A percentile compares a stretch with the other conserved stretches of the same genome.
Conservation (phyloP, 2,888 invertebrate species). For the Dorcus hopei region DNA sequence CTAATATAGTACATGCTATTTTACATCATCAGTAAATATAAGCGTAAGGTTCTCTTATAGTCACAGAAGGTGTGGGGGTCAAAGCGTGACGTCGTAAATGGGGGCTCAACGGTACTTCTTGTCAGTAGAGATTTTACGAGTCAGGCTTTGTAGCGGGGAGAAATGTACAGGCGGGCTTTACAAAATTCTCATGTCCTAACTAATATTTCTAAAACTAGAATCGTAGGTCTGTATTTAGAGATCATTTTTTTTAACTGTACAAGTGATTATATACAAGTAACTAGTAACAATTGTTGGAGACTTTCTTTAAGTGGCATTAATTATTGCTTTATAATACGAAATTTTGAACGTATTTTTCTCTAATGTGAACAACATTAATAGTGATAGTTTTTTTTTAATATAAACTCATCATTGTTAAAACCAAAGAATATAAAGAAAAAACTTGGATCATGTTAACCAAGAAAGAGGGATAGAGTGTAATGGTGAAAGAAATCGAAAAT, state of each 20-base stretch:
- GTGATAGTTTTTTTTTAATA: too few relatives aligned
- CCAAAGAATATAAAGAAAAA: too few relatives aligned
- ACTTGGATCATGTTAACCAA: too few relatives aligned
- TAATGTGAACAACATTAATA: too few relatives aligned
- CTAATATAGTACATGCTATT: constrained; percentile 34
- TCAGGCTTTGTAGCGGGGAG: constrained; percentile 8
- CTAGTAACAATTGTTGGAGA: too few relatives aligned
- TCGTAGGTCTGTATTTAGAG: neutral
- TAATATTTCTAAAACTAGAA: constrained; percentile 3
- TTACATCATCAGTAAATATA: constrained; percentile 39
- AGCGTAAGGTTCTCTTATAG: constrained; percentile 40
- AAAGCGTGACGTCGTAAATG: constrained; percentile 28
- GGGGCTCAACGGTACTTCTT: constrained; percentile 20
- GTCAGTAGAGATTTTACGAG: constrained; percentile 10
- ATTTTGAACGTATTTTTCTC: too few relatives aligned
- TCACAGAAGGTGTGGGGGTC: constrained; percentile 8
- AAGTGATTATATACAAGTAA: neutral
- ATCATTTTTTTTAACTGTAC: neutral
- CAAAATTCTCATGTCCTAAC: constrained; percentile 10
- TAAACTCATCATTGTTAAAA: too few relatives aligned
- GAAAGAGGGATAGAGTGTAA: too few relatives aligned
- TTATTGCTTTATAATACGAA: too few relatives aligned
- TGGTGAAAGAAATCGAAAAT: too few relatives aligned
- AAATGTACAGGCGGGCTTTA: constrained; percentile 5
- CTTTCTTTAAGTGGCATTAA: too few relatives aligned